Conservation (phyloP, 2,888 invertebrate species). For the Tetramorium bicarinatum region DNA sequence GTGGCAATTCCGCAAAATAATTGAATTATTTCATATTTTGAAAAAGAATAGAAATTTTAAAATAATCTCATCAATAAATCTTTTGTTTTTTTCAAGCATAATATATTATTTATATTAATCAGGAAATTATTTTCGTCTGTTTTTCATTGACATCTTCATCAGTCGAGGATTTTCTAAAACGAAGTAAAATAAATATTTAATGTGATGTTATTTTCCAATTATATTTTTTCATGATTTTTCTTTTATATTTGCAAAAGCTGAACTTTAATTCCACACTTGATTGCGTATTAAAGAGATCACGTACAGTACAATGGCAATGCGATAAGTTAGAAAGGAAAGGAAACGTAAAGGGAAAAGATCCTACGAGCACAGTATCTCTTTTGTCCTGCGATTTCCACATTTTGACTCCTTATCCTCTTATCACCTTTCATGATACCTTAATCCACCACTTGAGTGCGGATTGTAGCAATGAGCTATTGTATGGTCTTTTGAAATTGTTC, state of each 20-base stretch:
- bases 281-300: constrained; percentile 32
- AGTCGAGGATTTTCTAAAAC: not conserved
- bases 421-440: constrained; percentile 14
- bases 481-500: constrained; percentile 20
- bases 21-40: not conserved
- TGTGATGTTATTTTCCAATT: not conserved
- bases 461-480: constrained; percentile 2
- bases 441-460: constrained; percentile 7
- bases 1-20: not conserved
- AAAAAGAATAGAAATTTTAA: not conserved
- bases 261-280: constrained; percentile 7
- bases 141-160: not conserved
- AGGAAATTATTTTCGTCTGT: constrained; percentile 13
- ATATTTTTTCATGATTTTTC: not conserved
- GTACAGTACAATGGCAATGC: constrained; percentile 23
- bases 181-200: not conserved
- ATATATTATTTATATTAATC: not conserved
- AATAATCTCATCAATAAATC: not conserved
- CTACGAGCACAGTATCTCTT: not conserved
- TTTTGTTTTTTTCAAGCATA: not conserved
- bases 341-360: not conserved
- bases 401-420: constrained; percentile 35
- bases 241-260: not conserved
- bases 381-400: constrained; percentile 12
- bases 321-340: not conserved